Conservation (phyloP, 64 coral and sea anemone species). For the Hydrozoanthus tunicans region DNA sequence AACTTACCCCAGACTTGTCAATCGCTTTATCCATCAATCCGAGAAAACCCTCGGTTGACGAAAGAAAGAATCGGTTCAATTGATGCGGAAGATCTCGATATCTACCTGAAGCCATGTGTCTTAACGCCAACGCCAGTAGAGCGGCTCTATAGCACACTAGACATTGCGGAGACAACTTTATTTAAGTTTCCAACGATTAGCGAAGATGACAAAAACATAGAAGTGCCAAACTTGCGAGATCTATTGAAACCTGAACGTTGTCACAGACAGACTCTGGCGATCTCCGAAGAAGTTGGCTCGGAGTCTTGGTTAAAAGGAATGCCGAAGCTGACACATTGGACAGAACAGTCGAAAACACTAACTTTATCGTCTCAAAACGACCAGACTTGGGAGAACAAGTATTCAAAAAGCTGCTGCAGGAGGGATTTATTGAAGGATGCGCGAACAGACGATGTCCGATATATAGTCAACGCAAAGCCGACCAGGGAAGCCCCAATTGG, state of each 20-base stretch:
- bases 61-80: constrained; percentile 27
- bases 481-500: background rate
- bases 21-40: background rate
- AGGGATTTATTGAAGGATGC: background rate
- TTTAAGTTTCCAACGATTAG: constrained; percentile 48
- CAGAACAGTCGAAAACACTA: background rate
- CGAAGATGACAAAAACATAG: background rate
- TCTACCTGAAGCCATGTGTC: constrained; percentile 68
- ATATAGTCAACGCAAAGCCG: too few relatives aligned
- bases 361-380: background rate
- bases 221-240: constrained; percentile 16
- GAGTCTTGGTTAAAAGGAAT: background rate
- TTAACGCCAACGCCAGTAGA: constrained; percentile 66
- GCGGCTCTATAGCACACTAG: constrained; percentile 62
- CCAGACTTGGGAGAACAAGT: background rate
- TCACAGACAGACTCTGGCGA: background rate
- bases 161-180: constrained; percentile 26
- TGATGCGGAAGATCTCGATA: constrained; percentile 66
- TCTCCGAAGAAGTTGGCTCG: background rate
- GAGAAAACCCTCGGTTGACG: background rate
- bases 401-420: background rate
- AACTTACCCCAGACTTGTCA: background rate
- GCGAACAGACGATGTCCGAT: too few relatives aligned
- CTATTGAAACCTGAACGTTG: background rate
- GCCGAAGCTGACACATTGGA: background rate